Conservation (phyloP, 2,888 invertebrate genomes). For the Drosophila longiperda region DNA sequence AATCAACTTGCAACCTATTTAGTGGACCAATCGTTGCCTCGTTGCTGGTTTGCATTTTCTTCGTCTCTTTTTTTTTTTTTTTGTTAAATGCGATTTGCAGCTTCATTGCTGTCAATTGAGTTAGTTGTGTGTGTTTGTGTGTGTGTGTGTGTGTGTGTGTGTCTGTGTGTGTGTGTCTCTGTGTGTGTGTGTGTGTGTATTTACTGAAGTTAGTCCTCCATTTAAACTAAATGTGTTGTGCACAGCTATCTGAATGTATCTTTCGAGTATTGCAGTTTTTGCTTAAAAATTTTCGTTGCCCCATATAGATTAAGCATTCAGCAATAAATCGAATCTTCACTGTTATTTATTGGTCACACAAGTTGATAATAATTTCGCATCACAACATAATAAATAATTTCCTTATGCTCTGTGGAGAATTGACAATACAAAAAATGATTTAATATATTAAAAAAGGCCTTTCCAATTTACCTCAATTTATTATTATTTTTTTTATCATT, state of each 20-base stretch:
- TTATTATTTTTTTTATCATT: too few species aligned
- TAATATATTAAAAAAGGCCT: background rate
- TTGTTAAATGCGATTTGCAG: slow-evolving; percentile 4
- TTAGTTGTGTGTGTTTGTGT: background rate
- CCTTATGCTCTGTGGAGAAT: background rate
- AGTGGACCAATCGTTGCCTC: slow-evolving; percentile 2
- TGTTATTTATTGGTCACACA: background rate
- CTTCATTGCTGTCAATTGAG: slow-evolving; percentile 2
- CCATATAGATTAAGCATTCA: background rate
- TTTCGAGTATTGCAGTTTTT: background rate
- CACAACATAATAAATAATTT: background rate
- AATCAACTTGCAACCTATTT: slow-evolving; percentile 18
- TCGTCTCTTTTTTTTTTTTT: background rate
- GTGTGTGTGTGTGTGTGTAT: background rate
- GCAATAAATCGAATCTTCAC: background rate
- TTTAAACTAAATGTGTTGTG: background rate
- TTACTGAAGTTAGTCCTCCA: background rate
- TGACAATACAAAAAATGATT: rapidly evolving
- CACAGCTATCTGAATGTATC: background rate
- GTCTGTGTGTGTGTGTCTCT: too few species aligned
- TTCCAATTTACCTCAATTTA: too few species aligned
- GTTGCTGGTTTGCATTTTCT: slow-evolving; percentile 6
- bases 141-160: background rate
- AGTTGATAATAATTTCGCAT: too few species aligned
- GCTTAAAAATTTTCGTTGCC: background rate